These are phyloP conservation scores for Xylophagus ater DNA, from an alignment of 2,888 invertebrate genomes.

Conservation along the genomic window DNA sequence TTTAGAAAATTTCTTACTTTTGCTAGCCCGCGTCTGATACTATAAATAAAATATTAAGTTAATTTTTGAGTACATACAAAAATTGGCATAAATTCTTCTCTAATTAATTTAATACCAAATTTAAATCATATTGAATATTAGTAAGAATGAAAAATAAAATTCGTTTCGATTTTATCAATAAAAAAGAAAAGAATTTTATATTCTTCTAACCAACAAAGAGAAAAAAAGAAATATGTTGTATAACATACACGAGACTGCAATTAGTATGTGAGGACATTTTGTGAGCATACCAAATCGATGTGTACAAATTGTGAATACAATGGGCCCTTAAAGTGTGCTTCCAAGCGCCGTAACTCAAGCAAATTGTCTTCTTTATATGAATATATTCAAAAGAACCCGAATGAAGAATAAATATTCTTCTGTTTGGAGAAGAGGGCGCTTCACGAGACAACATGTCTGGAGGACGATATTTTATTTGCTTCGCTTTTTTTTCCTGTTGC, in stretches of 20 bases:
- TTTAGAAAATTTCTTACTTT: no score
- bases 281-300: slow-evolving; percentile 7
- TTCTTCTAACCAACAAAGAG: slow-evolving; percentile 15
- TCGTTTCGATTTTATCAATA: slow-evolving; percentile 18
- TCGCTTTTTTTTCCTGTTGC: no score
- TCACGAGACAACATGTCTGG: slow-evolving; percentile 16
- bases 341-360: slow-evolving; percentile 41
- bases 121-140: no score
- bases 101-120: no score
- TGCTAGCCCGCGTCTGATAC: no score
- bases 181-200: slow-evolving; percentile 20
- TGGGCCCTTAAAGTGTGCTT: slow-evolving; percentile 41
- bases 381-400: slow-evolving; percentile 9
- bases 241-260: slow-evolving; percentile 18
- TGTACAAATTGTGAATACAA: slow-evolving; percentile 29
- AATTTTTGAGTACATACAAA: no score
- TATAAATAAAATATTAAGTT: no score
- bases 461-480: no score
- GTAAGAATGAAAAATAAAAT: no score
- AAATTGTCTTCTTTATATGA: slow-evolving; percentile 32
- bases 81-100: no score
- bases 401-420: background rate
- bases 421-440: slow-evolving; percentile 11
- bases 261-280: slow-evolving; percentile 22
- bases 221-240: slow-evolving; percentile 19